Evolutionary conservation across 2,113 vertebrate species (phyloP).

Genomic region (Chaetura pelagica): DNA sequence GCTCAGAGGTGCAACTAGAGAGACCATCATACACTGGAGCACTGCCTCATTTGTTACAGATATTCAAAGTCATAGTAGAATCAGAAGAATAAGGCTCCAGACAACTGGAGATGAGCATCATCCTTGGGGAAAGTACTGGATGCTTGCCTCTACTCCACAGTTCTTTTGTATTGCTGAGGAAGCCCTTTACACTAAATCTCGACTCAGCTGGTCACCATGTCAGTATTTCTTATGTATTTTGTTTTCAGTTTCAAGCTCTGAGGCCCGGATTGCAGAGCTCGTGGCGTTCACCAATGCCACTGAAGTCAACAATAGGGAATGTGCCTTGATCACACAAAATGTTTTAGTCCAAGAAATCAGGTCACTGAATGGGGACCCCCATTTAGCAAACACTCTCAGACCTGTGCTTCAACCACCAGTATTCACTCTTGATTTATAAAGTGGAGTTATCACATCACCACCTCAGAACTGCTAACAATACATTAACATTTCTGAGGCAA

Average conservation of each 20-base stretch:
- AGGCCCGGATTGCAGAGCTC: not conserved
- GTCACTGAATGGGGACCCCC: not conserved
- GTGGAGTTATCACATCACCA: not conserved
- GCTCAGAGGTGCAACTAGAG: not conserved
- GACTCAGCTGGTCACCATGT: not conserved
- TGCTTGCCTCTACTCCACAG: not conserved
- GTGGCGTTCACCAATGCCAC: not conserved
- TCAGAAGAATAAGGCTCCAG: not conserved
- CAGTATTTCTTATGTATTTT: not conserved
- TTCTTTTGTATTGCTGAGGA: not conserved
- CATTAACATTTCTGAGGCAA: slow-evolving; percentile 32
- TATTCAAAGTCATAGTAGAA: not conserved
- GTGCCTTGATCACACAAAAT: not conserved
- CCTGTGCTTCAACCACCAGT: not conserved
- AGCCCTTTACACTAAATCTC: not conserved
- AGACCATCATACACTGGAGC: not conserved
- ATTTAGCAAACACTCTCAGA: not conserved
- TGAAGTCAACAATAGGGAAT: not conserved
- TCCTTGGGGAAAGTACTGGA: not conserved
- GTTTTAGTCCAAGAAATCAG: not conserved
- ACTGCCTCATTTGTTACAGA: not conserved
- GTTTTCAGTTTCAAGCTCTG: not conserved
- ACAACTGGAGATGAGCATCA: not conserved
- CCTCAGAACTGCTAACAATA: not conserved
- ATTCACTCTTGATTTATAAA: not conserved